Base-by-base conservation (phyloP, 92 coral and sea anemone species). In the Zoanthus gigantus region DNA sequence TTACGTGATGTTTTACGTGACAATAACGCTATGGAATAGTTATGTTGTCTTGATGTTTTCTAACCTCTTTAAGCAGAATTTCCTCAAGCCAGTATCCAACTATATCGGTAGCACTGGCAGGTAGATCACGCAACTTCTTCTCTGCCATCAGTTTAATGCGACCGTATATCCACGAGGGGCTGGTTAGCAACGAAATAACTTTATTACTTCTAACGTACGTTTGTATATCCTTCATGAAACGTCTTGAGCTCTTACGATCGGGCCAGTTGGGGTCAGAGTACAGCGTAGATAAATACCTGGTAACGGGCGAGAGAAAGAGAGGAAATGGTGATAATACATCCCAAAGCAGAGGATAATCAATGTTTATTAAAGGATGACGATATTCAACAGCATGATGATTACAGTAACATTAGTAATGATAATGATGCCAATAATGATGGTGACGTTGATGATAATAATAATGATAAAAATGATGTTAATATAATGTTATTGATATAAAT, bases 281-380 rank as follows among this genome's bases (percentile, higher is more conserved):
- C 8, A 89, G 73, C 14, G 91, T 72, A 45, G 91, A 89, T 45
- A 89, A 30, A 46, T 46, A 89, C 91, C 91, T 89, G 78, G 11
- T 60, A 7, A 50, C 9, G 45, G 52, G 14, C 13, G 56, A 10
- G 44, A 58, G 23, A 47, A 44, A 29, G 9, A 11, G 8, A 82
- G 44, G 57, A 15, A 12, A 28, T 29, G 10, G n/a, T 73, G 2
- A 18, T 30, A 42, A 42, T 57, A 0, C 23, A 72, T 32, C 73
- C n/a, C 54, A 47, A 50, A 11, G 56, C 56, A 50, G 12, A 50
- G 56, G 42, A 37, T 37, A 37, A 37, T 37, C 42, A 37, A 2
- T 37, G 42, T 37, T 37, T 37, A 37, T 37, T 37, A 37, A 37
- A 37, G 4, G 42, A 37, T 37, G 42, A 37, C 42, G 42, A 37